Evolutionary conservation across 2,113 vertebrate genomes (phyloP), one percentile per base, ranked within the genome.

Genomic region (Ctenomys sociabilis): DNA sequence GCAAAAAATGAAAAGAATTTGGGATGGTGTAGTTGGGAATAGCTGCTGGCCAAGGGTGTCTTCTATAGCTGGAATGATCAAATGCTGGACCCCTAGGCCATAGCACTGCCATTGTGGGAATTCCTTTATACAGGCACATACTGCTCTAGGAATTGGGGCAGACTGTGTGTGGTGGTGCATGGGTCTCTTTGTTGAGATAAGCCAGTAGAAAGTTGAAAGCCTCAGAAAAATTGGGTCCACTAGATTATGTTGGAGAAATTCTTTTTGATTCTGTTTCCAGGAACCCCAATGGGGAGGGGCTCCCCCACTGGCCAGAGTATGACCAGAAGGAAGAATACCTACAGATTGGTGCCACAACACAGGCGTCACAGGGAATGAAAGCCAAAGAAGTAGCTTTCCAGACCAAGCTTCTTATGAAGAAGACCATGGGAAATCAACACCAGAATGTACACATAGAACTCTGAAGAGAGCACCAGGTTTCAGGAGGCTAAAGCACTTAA

Each of bases 331-430:
- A 75, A 43, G 72, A 37, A 28, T 75, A 75, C 72, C 40, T 75
- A 22, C 72, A 75, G 72, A 75, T 75, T 43, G 72, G 72, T 13
- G 72, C 72, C 40, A 75, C 37, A 10, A 75, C 72, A 10, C 72
- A 75, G 40, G 10, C 37, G 26, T 4, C 37, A 11, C 72, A 43
- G 22, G 43, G 26, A 43, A 37, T 75, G 37, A 98, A 97, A 88
- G 80, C 95, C 7, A 43, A 98, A 35, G 94, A 95, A 45, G 92
- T 97, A 30, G 37, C 16, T 40, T 97, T 98, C 89, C 97, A 95
- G 96, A 92, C 93, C 0, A 49, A 97, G 14, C 72, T 89, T 3
- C 13, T 88, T 40, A 21, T 85, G 78, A 84, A 68, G 66, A 7
- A 89, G 26, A 2, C 75, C 8, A 30, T 70, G 3, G 40, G 59